Evolutionary conservation across 2,888 invertebrate species (phyloP), one percentile per base, ranked within the genome.

Genomic region (Acanthopleura granulata): DNA sequence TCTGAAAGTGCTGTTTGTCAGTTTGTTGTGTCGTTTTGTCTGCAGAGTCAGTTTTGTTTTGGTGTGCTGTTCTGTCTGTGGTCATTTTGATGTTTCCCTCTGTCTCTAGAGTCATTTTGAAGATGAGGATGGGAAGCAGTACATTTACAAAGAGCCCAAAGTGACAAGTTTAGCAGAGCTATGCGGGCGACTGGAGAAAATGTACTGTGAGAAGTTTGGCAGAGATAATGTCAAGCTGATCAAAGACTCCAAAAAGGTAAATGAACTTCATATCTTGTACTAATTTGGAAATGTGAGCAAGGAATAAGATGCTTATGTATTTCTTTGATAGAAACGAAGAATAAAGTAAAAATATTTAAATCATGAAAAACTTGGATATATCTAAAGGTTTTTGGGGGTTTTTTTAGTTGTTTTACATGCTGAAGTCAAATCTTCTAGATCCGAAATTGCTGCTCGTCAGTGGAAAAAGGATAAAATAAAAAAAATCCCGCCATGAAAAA

Each of bases 71-170:
- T 40, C 9, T 62, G 29, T 16, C 6, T 74, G 18, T 25, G 14
- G 30, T 16, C 40, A 25, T 18, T 15, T 22, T 62, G 40, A 29
- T 40, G 22, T 27, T 73, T 30, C 30, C 12, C 25, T n/a, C 51
- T 77, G 4, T 22, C 57, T 4, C 25, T 25, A 66, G 66, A 66
- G 27, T 25, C 84, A 82, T 80, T 92, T 91, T 87, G 92, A 91
- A 75, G 91, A 91, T 62, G 92, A 92, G 75, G 91, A 92, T 87
- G 95, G 95, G 0, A 93, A 95, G 16, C 97, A 98, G 89, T 98
- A 95, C 89, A 94, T 98, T 80, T 99, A 98, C 90, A 97, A 98
- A 89, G 98, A 98, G 88, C 97, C 97, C 0, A 98, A 98, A 91
- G 93, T 98, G 51, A 98, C 98, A 0, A 95, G 96, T 0, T 92